Percentiles rank a stretch among this genome's conserved stretches.
phyloP scores from a whole-genome alignment of 2,888 invertebrate species.

The Griposia aprilina region DNA sequence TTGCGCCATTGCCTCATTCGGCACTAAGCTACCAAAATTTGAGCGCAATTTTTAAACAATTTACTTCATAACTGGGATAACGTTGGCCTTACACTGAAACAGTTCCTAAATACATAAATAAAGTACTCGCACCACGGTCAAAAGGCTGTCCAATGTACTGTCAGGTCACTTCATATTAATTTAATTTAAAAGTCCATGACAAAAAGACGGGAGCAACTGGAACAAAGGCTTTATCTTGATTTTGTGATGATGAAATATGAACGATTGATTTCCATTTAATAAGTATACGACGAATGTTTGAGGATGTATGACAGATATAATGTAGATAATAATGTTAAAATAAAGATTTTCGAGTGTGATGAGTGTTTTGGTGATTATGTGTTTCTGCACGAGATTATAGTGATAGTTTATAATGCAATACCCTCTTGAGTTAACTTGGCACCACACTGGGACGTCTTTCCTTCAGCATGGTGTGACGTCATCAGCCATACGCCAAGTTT shows the following conservation, averaged over 20 bases:
- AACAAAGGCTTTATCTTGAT: constrained; percentile 47
- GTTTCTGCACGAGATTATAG: constrained; percentile 4
- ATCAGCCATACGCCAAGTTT: background rate
- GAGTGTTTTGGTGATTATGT: constrained; percentile 21
- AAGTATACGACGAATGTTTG: constrained; percentile 52
- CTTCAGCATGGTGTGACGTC: background rate
- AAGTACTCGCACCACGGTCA: constrained; percentile 16
- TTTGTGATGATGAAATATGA: constrained; percentile 58
- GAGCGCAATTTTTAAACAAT: background rate
- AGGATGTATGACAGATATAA: constrained; percentile 36
- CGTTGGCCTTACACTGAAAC: constrained; percentile 26
- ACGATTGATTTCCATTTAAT: constrained; percentile 31
- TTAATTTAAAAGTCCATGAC: constrained; percentile 52
- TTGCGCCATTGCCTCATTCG: too few relatives aligned
- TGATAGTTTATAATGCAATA: constrained; percentile 2
- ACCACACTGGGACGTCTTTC: background rate
- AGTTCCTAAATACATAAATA: constrained; percentile 16
- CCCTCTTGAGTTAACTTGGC: constrained; percentile 3
- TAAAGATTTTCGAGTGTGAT: constrained; percentile 9
- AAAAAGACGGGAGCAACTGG: constrained; percentile 46
- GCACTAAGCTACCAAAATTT: background rate
- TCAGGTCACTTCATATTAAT: constrained; percentile 42
- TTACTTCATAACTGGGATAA: background rate
- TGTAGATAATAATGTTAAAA: constrained; percentile 51
- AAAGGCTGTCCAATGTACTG: constrained; percentile 20